A percentile compares a stretch with the other conserved stretches of the same genome.
These are phyloP conservation scores for Pangasianodon hypophthalmus DNA, from an alignment of 2,113 vertebrate genomes.

Conservation along the genomic window DNA sequence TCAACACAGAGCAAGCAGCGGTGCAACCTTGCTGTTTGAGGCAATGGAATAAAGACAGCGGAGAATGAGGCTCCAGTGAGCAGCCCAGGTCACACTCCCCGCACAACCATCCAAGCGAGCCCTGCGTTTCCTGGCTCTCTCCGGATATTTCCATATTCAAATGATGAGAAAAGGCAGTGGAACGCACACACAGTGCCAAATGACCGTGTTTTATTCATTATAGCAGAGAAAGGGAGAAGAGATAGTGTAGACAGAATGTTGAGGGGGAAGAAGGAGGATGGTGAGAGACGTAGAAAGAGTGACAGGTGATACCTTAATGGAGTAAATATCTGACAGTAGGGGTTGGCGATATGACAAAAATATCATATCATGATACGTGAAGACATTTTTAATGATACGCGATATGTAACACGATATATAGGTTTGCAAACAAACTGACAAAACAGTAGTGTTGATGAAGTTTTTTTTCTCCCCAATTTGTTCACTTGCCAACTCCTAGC, in stretches of 20 bases:
- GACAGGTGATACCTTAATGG: neutral
- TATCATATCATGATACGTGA: neutral
- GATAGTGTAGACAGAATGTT: neutral
- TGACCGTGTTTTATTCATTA: constrained; percentile 33
- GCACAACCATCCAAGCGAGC: constrained; percentile 1
- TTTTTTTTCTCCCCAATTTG: neutral
- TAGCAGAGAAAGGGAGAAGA: constrained; percentile 10
- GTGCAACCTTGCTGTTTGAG: neutral
- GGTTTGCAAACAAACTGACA: neutral
- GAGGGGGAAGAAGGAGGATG: neutral
- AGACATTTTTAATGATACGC: neutral
- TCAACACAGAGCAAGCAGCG: neutral
- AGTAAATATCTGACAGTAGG: neutral
- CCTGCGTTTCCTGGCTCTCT: constrained; percentile 10
- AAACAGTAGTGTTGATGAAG: neutral
- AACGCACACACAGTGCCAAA: constrained; percentile 45
- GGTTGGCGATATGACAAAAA: neutral
- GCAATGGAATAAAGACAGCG: neutral
- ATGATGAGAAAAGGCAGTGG: constrained; percentile 35
- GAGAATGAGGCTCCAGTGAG: neutral
- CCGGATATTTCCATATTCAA: constrained; percentile 50
- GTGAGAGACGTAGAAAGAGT: neutral
- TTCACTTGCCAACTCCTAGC: neutral
- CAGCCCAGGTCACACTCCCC: constrained; percentile 19
- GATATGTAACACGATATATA: neutral